Evolutionary conservation across 2,113 vertebrate genomes (phyloP), one percentile per base, ranked within the genome.

Genomic region (Chlamydotis undulata): DNA sequence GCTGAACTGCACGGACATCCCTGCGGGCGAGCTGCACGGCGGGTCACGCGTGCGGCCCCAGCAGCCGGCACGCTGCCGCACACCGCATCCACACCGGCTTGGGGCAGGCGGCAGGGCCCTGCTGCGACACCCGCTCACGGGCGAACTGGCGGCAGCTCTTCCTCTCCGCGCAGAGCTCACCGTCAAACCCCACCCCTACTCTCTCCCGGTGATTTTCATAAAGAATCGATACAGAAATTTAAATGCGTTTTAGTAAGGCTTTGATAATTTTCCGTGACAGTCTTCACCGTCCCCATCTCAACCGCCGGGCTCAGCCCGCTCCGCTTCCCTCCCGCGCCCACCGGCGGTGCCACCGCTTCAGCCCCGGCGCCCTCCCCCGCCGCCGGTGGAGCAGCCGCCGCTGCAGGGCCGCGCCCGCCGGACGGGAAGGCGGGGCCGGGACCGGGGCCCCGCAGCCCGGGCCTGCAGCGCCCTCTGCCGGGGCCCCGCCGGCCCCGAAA

Each of bases 11-110:
- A 33, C 7, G 5, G 63, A 64, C 16, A 70, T 23, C 23, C 53
- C 12, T 1, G 13, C 2, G 7, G 70, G 24, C 3, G 4, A 26
- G 39, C n/a, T 0, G 0, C 37, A 47, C 21, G 29, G 29, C 7
- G 5, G 23, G 12, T 59, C 8, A 8, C 14, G 5, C 0, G 0
- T 6, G 35, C 15, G 4, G 3, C 70, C 31, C 2, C n/a, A 12
- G n/a, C 45, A 28, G 47, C 33, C 11, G 4, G 10, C 31, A 4
- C 1, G 9, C 24, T 59, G 35, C 23, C 43, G 2, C 1, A 4
- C 3, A 0, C 29, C 3, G 18, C 0, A 1, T 11, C n/a, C 43
- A 41, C n/a, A 59, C 29, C 8, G 24, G 4, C 28, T 12, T 5
- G n/a, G 4, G 9, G 13, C 14, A 14, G 25, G 64, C 50, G 2